These are phyloP conservation scores for Onychomys arenicola DNA, from an alignment of 2,797 vertebrate species.

Conservation along the genomic window DNA sequence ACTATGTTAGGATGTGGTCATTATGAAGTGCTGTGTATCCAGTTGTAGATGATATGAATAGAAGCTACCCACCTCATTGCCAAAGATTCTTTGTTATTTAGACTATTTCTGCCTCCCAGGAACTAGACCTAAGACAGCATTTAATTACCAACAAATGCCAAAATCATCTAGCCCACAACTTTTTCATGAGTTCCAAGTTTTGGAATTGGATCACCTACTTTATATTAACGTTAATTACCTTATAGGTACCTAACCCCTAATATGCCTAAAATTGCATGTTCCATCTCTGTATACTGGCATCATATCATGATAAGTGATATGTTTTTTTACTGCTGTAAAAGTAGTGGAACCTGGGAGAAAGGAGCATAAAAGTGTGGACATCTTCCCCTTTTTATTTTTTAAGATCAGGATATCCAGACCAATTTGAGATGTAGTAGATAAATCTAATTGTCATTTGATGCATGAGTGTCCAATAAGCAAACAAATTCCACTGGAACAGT, in stretches of 20 bases:
- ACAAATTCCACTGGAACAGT: background rate
- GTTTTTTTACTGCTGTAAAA: background rate
- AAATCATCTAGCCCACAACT: slow-evolving; percentile 6
- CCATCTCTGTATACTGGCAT: background rate
- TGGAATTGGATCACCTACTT: background rate
- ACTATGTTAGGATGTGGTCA: background rate
- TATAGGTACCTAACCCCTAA: background rate
- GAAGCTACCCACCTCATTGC: background rate
- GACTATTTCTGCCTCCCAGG: background rate
- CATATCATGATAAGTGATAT: too few species aligned
- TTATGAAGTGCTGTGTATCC: background rate
- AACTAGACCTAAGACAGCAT: background rate
- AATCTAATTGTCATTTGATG: background rate
- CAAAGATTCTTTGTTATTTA: background rate
- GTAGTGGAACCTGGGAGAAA: background rate
- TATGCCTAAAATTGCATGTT: background rate
- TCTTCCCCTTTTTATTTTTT: background rate
- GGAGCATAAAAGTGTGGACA: background rate
- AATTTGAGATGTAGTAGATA: background rate
- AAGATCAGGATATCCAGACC: background rate
- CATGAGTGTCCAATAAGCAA: background rate
- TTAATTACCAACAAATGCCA: slow-evolving; percentile 5
- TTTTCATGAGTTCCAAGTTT: background rate
- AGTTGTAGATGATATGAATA: background rate
- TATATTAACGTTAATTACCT: background rate